Base-by-base conservation (phyloP, 2,797 vertebrate species). In the Pristis pectinata region DNA sequence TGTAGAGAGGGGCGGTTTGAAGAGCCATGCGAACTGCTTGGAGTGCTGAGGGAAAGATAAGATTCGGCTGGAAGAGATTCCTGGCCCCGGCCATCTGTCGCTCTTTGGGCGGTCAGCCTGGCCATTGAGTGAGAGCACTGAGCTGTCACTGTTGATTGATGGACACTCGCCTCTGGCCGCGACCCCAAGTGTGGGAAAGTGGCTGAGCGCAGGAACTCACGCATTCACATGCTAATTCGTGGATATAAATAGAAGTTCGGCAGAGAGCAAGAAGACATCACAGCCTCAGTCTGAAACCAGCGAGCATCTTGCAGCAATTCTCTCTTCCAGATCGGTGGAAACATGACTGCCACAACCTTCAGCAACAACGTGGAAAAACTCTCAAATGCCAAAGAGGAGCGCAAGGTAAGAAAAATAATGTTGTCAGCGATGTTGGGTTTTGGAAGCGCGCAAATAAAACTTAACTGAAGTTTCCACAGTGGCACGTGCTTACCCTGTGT, bases 141-240 rank as follows among this genome's bases (percentile, higher is more conserved):
- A 98, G 97, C 98, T 98, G 98, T 98, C 98, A 98, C 96, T 97
- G 97, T 97, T 98, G 98, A 98, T 97, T 97, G 98, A 98, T 98
- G 96, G 97, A 97, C 96, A 95, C 95, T 96, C 97, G 96, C 96
- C 97, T 96, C 96, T 95, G 95, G 96, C 96, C 97, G 96, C 96
- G 96, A 98, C 96, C 97, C 97, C 96, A 97, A 97, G 96, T 98
- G 98, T 98, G 98, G 98, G 98, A 98, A 98, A 98, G 97, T 97
- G 97, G 96, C 96, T 95, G 97, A 97, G 97, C 97, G 97, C 97
- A 98, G 97, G 97, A 96, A 95, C 96, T 95, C 83, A 91, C 92
- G 96, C 96, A 98, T 98, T 98, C 98, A 98, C 96, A 98, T 98
- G 98, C 97, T 98, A 98, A 98, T 98, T 95, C 94, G 13, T 96